Evolutionary conservation across 2,113 vertebrate genomes (phyloP).

Genomic region (Origma solitaria): DNA sequence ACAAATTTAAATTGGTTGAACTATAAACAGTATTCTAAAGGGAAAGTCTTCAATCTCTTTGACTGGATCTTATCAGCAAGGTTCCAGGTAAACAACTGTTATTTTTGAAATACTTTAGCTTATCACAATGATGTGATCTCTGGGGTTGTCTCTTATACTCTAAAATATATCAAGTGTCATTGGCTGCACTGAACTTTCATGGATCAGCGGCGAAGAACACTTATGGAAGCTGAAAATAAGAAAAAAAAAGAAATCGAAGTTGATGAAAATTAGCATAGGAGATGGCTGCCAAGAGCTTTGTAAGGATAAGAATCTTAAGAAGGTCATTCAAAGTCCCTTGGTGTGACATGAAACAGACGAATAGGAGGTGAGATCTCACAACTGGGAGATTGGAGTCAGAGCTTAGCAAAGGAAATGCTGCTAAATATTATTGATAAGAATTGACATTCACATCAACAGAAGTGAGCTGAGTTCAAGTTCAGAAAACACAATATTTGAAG

Average conservation of each 20-base stretch:
- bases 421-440: conserved; percentile 3
- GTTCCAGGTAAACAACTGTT: background rate
- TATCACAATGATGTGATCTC: background rate
- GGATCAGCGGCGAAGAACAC: background rate
- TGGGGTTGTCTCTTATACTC: background rate
- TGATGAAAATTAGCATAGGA: background rate
- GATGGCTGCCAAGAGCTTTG: background rate
- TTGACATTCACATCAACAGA: background rate
- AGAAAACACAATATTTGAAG: background rate
- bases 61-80: background rate
- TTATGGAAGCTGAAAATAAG: background rate
- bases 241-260: background rate
- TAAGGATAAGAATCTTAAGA: background rate
- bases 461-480: background rate
- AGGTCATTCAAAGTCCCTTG: background rate
- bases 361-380: background rate
- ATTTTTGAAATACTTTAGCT: background rate
- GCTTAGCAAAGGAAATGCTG: background rate
- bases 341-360: background rate
- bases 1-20: background rate
- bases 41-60: background rate
- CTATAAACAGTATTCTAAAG: background rate
- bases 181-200: background rate
- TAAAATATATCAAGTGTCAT: background rate
- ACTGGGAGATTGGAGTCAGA: background rate